phyloP scores from a whole-genome alignment of 2,113 vertebrate genomes.

The Meleagris gallopavo region DNA sequence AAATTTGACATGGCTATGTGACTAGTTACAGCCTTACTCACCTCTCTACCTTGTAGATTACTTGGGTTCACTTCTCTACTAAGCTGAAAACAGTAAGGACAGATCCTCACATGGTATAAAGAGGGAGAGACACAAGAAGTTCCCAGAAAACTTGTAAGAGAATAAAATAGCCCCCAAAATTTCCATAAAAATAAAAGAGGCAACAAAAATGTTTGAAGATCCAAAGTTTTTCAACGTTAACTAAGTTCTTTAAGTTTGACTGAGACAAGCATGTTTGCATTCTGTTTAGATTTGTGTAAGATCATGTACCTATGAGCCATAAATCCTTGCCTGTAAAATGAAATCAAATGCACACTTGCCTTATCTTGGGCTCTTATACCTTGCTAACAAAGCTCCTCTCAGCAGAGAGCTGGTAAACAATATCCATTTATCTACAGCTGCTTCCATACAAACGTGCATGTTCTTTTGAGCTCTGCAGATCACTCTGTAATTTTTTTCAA shows the following conservation, averaged over 20 bases:
- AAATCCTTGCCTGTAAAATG: slow-evolving; percentile 24
- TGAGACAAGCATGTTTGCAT: not conserved
- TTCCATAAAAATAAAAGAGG: not conserved
- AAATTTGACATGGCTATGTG: not conserved
- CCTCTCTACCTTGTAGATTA: not conserved
- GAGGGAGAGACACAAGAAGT: not conserved
- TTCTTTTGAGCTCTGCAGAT: not conserved
- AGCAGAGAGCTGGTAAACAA: slow-evolving; percentile 24
- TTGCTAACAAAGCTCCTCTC: slow-evolving; percentile 16
- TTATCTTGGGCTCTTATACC: not conserved
- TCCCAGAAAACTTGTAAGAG: not conserved
- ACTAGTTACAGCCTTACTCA: not conserved
- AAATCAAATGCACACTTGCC: slow-evolving; percentile 50
- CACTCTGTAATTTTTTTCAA: not conserved
- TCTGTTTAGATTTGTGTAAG: slow-evolving; percentile 41
- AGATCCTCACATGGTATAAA: not conserved
- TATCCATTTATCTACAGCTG: not conserved
- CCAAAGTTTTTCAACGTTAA: not conserved
- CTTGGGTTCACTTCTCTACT: not conserved
- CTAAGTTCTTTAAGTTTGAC: not conserved
- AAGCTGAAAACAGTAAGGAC: not conserved
- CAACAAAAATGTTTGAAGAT: not conserved
- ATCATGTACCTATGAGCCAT: slow-evolving; percentile 17
- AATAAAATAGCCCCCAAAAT: not conserved
- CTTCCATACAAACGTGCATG: not conserved